Percentiles rank a stretch among this genome's conserved stretches.
Evolutionary conservation across 2,113 vertebrate genomes (phyloP).

Genomic region (Melospiza melodia): DNA sequence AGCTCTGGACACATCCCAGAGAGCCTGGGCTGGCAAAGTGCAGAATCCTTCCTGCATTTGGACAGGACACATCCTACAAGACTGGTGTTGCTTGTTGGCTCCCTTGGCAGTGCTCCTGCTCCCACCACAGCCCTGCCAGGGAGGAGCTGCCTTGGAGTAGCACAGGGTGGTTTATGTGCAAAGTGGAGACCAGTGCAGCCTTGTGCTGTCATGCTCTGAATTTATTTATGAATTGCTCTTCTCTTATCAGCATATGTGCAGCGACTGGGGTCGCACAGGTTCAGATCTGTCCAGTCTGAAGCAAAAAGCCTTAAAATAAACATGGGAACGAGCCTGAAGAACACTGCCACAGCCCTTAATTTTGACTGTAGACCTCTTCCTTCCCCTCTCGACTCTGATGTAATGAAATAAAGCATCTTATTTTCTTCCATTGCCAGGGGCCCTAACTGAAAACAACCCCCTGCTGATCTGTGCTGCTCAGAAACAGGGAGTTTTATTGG

Average conservation of each 20-base stretch:
- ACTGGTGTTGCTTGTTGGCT: neutral
- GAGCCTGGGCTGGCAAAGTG: neutral
- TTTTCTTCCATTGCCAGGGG: constrained; percentile 62
- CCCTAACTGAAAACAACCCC: constrained; percentile 59
- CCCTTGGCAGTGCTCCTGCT: neutral
- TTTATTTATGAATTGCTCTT: neutral
- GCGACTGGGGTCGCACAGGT: neutral
- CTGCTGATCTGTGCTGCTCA: constrained; percentile 55
- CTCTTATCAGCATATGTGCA: neutral
- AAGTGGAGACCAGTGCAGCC: neutral
- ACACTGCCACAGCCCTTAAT: neutral
- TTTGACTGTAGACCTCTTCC: constrained; percentile 41
- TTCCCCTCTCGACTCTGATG: neutral
- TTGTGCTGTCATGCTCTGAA: neutral
- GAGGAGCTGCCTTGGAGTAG: neutral
- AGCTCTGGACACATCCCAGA: accelerated
- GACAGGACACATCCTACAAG: accelerated
- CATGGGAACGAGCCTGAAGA: neutral
- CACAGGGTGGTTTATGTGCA: neutral
- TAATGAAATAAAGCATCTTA: constrained; percentile 68
- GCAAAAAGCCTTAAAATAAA: constrained; percentile 19
- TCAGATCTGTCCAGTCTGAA: neutral
- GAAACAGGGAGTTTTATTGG: constrained; percentile 65
- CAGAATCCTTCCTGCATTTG: neutral
- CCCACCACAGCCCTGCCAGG: neutral